These are phyloP conservation scores for Muscicapa striata DNA, from an alignment of 2,797 vertebrate species.

Conservation along the genomic window DNA sequence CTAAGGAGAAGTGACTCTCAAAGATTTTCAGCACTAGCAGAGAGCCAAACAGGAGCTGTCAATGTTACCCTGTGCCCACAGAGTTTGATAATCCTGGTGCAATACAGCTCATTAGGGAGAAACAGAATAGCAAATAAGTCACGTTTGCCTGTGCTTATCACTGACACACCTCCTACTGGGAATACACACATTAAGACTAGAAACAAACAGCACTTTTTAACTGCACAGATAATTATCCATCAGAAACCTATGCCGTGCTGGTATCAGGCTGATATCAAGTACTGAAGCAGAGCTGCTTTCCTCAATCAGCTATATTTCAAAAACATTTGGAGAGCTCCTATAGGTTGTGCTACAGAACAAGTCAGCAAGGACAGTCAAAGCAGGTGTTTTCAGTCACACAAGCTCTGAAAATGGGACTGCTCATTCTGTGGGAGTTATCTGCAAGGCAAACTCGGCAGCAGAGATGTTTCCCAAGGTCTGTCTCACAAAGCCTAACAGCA, in stretches of 20 bases:
- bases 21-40: neutral
- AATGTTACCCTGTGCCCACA: neutral
- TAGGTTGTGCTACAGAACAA: neutral
- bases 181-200: neutral
- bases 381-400: neutral
- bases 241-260: neutral
- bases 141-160: neutral
- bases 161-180: neutral
- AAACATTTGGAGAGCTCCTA: neutral
- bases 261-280: neutral
- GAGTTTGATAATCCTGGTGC: neutral
- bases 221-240: neutral
- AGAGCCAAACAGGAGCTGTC: neutral
- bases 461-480: neutral
- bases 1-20: neutral
- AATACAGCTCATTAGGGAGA: neutral
- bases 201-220: neutral
- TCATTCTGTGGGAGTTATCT: neutral
- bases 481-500: neutral
- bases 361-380: neutral
- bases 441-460: neutral
- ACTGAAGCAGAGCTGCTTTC: neutral
- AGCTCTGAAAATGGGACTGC: neutral
- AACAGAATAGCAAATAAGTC: neutral
- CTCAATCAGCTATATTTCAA: neutral